Percentiles rank a stretch among this genome's conserved stretches.
Evolutionary conservation across 2,888 invertebrate genomes (phyloP).

Genomic region (Esperia sulphurella): DNA sequence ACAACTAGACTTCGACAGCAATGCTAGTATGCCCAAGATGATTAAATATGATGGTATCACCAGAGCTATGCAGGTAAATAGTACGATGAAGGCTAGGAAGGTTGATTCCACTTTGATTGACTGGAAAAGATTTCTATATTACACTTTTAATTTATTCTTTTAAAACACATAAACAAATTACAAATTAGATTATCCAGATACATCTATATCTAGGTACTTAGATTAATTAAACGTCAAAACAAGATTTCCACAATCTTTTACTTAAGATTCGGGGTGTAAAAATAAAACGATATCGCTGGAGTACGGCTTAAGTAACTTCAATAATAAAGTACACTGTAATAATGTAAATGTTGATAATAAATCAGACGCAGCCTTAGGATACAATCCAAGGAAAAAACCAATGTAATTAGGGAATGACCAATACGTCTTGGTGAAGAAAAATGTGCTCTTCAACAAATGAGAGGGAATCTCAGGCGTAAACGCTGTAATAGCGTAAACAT

Average conservation of each 20-base stretch:
- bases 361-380: slow-evolving; percentile 10
- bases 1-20: slow-evolving; percentile 54
- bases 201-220: too few relatives aligned
- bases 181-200: too few relatives aligned
- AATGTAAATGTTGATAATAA: slow-evolving; percentile 6
- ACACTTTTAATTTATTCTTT: too few relatives aligned
- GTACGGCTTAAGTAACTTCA: neutral
- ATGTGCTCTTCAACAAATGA: slow-evolving; percentile 33
- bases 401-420: slow-evolving; percentile 38
- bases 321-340: neutral
- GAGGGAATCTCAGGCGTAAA: slow-evolving; percentile 18
- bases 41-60: slow-evolving; percentile 80
- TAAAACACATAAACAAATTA: too few relatives aligned
- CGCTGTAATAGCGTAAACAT: slow-evolving; percentile 11
- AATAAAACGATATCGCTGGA: neutral
- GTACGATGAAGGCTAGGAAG: slow-evolving; percentile 81
- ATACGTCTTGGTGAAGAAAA: slow-evolving; percentile 37
- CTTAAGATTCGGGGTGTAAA: neutral
- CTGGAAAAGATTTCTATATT: slow-evolving; percentile 58
- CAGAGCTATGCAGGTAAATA: slow-evolving; percentile 82
- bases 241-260: too few relatives aligned
- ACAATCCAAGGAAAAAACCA: slow-evolving; percentile 22
- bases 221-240: too few relatives aligned
- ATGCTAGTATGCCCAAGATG: slow-evolving; percentile 76
- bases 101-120: slow-evolving; percentile 85